Percentiles rank a stretch among this genome's conserved stretches.
Conservation (phyloP, 2,797 vertebrate genomes). For the Ptychadena robeensis region DNA sequence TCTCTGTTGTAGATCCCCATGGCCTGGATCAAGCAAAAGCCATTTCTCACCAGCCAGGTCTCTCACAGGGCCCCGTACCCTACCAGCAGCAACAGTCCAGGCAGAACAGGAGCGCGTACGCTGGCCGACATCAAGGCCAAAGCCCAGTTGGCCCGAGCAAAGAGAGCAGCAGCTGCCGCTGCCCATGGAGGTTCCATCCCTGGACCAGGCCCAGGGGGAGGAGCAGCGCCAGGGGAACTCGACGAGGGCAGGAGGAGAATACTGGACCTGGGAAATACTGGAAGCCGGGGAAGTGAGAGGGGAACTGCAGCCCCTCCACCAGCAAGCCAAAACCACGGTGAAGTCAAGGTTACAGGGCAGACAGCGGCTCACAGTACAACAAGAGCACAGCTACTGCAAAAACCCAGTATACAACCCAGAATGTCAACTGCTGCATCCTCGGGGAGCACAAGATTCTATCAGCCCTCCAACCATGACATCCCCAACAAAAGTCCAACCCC, state of each 20-base stretch:
- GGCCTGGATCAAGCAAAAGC: slow-evolving; percentile 84
- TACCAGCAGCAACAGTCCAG: slow-evolving; percentile 79
- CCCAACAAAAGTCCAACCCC: slow-evolving; percentile 25
- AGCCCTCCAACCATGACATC: slow-evolving; percentile 41
- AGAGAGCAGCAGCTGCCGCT: slow-evolving; percentile 84
- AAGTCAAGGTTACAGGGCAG: slow-evolving; percentile 64
- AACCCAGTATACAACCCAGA: slow-evolving; percentile 67
- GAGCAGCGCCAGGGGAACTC: slow-evolving; percentile 78
- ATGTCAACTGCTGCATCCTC: slow-evolving; percentile 55
- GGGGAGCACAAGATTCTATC: slow-evolving; percentile 45
- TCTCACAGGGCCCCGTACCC: slow-evolving; percentile 85
- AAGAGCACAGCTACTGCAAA: slow-evolving; percentile 81
- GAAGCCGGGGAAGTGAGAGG: slow-evolving; percentile 76
- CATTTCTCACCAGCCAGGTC: slow-evolving; percentile 81
- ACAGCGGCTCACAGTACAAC: slow-evolving; percentile 71
- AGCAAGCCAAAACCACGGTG: slow-evolving; percentile 60
- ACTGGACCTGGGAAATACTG: slow-evolving; percentile 76
- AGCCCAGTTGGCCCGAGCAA: slow-evolving; percentile 90
- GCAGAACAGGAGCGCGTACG: slow-evolving; percentile 90
- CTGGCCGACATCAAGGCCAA: slow-evolving; percentile 97
- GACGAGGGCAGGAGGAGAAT: slow-evolving; percentile 55
- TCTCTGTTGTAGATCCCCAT: slow-evolving; percentile 84
- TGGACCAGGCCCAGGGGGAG: slow-evolving; percentile 78
- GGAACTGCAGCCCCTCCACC: slow-evolving; percentile 69
- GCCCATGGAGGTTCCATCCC: slow-evolving; percentile 74